phyloP scores from a whole-genome alignment of 30 jellyfish, hydroid and myxozoan species.

The Cassiopea xamachana region DNA sequence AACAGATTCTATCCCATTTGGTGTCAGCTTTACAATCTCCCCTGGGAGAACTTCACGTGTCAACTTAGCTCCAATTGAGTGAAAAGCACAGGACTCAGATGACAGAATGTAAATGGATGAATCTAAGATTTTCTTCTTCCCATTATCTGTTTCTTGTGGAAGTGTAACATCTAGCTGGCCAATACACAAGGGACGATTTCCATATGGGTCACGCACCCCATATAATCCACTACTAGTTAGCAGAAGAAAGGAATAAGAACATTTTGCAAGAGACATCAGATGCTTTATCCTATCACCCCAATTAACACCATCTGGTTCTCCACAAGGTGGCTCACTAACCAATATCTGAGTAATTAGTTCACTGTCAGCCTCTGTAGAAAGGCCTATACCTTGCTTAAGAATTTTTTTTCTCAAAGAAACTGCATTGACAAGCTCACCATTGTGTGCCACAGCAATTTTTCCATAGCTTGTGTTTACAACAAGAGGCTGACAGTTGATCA shows the following conservation, averaged over 20 bases:
- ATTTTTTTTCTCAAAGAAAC: slow-evolving; percentile 65
- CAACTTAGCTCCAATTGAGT: slow-evolving; percentile 80
- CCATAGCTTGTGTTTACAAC: slow-evolving; percentile 93
- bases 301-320: slow-evolving; percentile 88
- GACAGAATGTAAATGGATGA: slow-evolving; percentile 64
- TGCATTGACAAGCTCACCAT: slow-evolving; percentile 93
- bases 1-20: slow-evolving; percentile 66
- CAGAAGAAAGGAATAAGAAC: slow-evolving; percentile 80
- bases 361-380: slow-evolving; percentile 90
- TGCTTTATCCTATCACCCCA: slow-evolving; percentile 90
- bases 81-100: slow-evolving; percentile 96
- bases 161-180: slow-evolving; percentile 61
- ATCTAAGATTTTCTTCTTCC: slow-evolving; percentile 25
- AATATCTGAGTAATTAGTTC: slow-evolving; percentile 86
- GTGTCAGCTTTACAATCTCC: slow-evolving; percentile 82
- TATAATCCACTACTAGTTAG: slow-evolving; percentile 83
- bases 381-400: slow-evolving; percentile 88
- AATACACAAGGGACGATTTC: slow-evolving; percentile 90
- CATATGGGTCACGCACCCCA: slow-evolving; percentile 95
- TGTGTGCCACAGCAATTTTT: slow-evolving; percentile 93
- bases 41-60: slow-evolving; percentile 94
- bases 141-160: slow-evolving; percentile 42
- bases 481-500: slow-evolving; percentile 92
- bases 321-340: slow-evolving; percentile 97
- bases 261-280: slow-evolving; percentile 78